Conservation (phyloP, 2,888 invertebrate genomes). For the Oligia fasciuncula region DNA sequence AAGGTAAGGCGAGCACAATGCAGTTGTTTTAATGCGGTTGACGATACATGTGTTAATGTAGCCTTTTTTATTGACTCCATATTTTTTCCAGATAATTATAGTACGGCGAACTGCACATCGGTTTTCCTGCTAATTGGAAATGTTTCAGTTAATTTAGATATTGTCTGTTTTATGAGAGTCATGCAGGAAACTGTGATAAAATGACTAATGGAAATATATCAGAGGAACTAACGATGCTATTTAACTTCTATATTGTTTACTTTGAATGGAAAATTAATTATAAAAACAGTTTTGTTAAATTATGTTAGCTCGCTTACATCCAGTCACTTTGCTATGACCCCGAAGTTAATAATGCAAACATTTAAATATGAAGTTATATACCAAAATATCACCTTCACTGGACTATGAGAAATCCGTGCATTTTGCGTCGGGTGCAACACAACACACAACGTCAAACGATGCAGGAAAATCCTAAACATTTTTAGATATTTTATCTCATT, state of each 20-base stretch:
- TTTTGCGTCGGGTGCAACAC: neutral
- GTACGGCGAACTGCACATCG: conserved; percentile 17
- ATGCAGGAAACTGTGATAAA: conserved; percentile 26
- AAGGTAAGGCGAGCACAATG: conserved; percentile 63
- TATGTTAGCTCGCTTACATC: conserved; percentile 6
- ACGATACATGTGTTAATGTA: conserved; percentile 61
- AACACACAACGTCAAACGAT: neutral
- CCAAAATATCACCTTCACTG: conserved; percentile 17
- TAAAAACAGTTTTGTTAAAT: conserved; percentile 18
- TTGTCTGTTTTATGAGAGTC: conserved; percentile 25
- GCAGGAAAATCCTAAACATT: neutral
- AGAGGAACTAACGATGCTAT: neutral
- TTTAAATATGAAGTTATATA: conserved; percentile 21
- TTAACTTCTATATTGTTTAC: conserved; percentile 13
- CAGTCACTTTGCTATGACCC: conserved; percentile 38
- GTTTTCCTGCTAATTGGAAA: conserved; percentile 48
- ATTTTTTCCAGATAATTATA: conserved; percentile 49
- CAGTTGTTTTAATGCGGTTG: conserved; percentile 69
- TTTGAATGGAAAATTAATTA: conserved; percentile 29
- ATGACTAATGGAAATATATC: conserved; percentile 29
- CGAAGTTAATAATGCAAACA: conserved; percentile 32
- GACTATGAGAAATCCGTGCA: conserved; percentile 1
- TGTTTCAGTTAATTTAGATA: conserved; percentile 45
- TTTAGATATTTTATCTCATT: neutral
- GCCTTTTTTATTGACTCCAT: conserved; percentile 54